phyloP scores from a whole-genome alignment of 2,113 vertebrate genomes.

The Pedetes capensis region DNA sequence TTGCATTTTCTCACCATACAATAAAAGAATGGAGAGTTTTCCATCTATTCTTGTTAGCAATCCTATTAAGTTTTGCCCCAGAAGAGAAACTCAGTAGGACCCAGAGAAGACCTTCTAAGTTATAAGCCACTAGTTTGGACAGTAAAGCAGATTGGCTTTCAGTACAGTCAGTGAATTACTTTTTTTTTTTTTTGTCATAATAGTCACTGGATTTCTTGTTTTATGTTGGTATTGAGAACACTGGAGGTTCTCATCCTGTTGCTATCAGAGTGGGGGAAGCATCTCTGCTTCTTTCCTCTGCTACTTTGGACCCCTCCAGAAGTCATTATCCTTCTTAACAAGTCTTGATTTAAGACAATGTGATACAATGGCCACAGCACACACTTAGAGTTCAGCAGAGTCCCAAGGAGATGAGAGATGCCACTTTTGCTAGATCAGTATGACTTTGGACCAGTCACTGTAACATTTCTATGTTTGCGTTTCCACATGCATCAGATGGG shows the following conservation, averaged over 20 bases:
- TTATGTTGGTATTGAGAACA: not conserved
- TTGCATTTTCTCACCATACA: not conserved
- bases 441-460: not conserved
- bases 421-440: not conserved
- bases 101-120: not conserved
- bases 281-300: not conserved
- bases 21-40: not conserved
- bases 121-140: not conserved
- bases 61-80: not conserved
- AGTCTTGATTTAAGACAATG: not conserved
- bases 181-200: not conserved
- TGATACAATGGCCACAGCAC: not conserved
- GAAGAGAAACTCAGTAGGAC: slow-evolving; percentile 4
- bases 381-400: not conserved
- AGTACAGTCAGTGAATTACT: not conserved
- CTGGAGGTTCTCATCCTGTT: not conserved
- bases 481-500: not conserved
- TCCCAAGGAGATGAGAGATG: not conserved
- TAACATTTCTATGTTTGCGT: not conserved
- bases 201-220: not conserved
- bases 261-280: not conserved
- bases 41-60: slow-evolving; percentile 34
- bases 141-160: not conserved
- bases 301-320: not conserved
- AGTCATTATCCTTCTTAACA: not conserved